Conservation (phyloP, 2,797 vertebrate genomes). For the Nannoperca australis region DNA sequence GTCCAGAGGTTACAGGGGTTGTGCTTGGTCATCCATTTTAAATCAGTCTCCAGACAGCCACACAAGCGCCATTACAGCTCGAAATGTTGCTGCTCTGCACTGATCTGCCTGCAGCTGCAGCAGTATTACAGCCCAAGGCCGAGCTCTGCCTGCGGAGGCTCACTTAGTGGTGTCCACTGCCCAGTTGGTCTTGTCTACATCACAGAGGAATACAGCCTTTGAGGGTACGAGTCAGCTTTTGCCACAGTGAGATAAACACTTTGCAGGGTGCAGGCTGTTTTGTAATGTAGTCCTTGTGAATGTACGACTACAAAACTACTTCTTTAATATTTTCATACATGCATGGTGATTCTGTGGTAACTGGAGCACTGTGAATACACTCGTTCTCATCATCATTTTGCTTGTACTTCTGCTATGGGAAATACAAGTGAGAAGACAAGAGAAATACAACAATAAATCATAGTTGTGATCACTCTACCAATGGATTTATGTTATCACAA, state of each 20-base stretch:
- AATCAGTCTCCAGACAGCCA: conserved; percentile 78
- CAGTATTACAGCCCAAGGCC: conserved; percentile 50
- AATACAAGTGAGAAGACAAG: background rate
- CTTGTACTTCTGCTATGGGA: background rate
- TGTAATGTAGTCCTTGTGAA: conserved; percentile 3
- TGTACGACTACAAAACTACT: background rate
- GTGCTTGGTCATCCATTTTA: conserved; percentile 84
- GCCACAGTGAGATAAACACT: conserved; percentile 28
- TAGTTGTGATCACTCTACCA: background rate
- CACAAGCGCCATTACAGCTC: conserved; percentile 64
- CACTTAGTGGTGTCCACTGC: conserved; percentile 39
- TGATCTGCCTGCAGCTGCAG: conserved; percentile 57
- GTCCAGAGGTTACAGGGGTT: conserved; percentile 75
- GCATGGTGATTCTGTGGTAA: background rate
- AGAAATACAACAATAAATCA: background rate
- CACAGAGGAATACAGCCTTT: conserved; percentile 40
- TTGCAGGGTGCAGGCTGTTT: background rate
- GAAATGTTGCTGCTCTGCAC: conserved; percentile 50
- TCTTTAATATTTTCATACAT: background rate
- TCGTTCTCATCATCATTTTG: background rate
- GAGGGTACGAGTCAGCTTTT: conserved; percentile 29
- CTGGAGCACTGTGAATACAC: background rate
- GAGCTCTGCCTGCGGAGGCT: conserved; percentile 43
- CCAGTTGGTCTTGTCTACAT: conserved; percentile 25
- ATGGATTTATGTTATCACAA: background rate